These are phyloP conservation scores for Calliphora vomitoria DNA, from an alignment of 2,888 invertebrate species.

Conservation along the genomic window DNA sequence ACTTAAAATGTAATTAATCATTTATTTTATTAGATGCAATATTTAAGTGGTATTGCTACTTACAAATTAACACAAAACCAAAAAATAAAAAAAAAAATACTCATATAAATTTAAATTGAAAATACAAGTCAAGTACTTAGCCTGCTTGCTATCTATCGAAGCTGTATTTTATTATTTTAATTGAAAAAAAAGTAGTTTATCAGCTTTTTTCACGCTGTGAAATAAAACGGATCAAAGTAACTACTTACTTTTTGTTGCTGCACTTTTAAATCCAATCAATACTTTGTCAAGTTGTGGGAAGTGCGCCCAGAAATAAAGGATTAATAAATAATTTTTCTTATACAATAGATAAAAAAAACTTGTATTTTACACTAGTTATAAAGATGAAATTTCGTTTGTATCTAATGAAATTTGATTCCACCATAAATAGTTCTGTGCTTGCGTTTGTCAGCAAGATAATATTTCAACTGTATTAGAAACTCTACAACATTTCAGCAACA, in stretches of 20 bases:
- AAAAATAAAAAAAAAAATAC: not conserved
- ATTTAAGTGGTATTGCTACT: conserved; percentile 67
- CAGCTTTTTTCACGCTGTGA: conserved; percentile 50
- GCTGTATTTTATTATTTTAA: conserved; percentile 56
- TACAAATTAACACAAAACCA: conserved; percentile 68
- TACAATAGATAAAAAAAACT: too few species aligned
- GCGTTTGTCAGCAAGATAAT: too few species aligned
- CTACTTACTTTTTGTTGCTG: conserved; percentile 33
- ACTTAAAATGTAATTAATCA: conserved; percentile 73
- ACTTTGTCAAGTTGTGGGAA: conserved; percentile 39
- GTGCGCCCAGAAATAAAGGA: not conserved
- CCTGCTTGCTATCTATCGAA: not conserved
- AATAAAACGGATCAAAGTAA: conserved; percentile 50
- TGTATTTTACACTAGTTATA: too few species aligned
- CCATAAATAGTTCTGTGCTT: too few species aligned
- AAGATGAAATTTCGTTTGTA: too few species aligned
- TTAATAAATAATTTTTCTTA: not conserved
- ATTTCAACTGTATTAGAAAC: too few species aligned
- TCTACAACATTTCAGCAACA: too few species aligned
- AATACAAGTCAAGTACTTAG: conserved; percentile 46
- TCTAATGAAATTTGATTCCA: too few species aligned
- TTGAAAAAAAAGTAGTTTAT: conserved; percentile 68
- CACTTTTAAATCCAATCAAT: conserved; percentile 47
- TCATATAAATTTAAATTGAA: conserved; percentile 28
- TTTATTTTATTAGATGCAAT: conserved; percentile 73